Base-by-base conservation (phyloP, 35 echinoderm and acorn worm genomes). In the Eucidaris tribuloides region DNA sequence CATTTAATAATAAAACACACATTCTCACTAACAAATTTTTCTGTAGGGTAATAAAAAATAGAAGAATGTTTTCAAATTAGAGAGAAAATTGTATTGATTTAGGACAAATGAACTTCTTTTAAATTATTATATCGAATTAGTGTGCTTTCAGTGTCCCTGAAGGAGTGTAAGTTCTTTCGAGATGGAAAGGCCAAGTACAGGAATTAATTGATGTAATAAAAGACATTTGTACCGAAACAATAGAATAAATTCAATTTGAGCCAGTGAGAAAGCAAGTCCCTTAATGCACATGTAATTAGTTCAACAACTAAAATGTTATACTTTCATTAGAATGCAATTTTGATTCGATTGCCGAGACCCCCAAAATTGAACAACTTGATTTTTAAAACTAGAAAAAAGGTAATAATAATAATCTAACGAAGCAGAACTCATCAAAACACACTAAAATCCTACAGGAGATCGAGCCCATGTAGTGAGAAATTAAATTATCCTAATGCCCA, bases 251-350 rank as follows among this genome's bases (percentile, higher is more conserved):
- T 74, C 41, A 38, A 74, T 74, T 35, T 41, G 28, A 43, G 15
- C 35, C 7, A 22, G 68, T 40, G 18, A 74, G 68, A 74, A 33
- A 74, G 38, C 68, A 42, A 5, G 34, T 22, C 20, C 14, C 44
- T 40, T 74, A 74, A 74, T 74, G 68, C 68, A 74, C 25, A 40
- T 40, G n/a, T 74, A 36, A 74, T 74, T 74, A 74, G 68, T 42
- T n/a, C 22, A 74, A 74, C 68, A 74, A 74, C 68, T 41, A 42
- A 33, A 44, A 74, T 41, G 37, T 40, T 74, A 74, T 17, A 74
- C 68, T 22, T 74, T 74, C 68, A 74, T 74, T 74, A 74, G 38
- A 74, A 74, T 44, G 41, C 68, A 74, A 74, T 74, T 74, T 74
- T 74, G 28, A 74, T 74, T 44, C 38, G 68, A 44, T 24, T 44